Percentiles rank a stretch among this genome's conserved stretches.
Evolutionary conservation across 2,113 vertebrate genomes (phyloP).

Genomic region (Gorilla gorilla): DNA sequence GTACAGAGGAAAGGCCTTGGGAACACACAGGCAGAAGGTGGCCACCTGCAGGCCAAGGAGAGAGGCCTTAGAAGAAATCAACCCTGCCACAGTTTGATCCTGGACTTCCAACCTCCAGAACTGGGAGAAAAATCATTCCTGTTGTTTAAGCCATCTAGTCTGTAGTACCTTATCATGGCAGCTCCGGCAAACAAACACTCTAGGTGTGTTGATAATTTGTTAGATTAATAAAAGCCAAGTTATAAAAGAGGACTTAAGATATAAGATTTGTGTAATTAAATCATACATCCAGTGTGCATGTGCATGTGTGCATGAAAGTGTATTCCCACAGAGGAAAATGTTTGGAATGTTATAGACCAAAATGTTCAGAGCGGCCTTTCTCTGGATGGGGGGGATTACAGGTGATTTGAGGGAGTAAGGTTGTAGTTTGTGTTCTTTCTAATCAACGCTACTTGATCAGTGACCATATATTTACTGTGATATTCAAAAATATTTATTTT

Average conservation of each 20-base stretch:
- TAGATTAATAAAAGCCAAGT: not conserved
- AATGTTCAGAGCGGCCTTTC: not conserved
- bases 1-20: not conserved
- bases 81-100: too few species aligned
- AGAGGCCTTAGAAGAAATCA: not conserved
- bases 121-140: not conserved
- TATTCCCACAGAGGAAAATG: not conserved
- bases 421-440: too few species aligned
- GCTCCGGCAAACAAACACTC: not conserved
- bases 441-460: not conserved
- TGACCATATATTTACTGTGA: not conserved
- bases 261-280: not conserved
- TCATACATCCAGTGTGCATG: accelerated
- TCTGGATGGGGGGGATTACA: not conserved
- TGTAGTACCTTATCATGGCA: not conserved
- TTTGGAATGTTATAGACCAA: not conserved
- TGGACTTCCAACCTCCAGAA: not conserved
- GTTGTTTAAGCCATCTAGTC: not conserved
- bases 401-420: not conserved
- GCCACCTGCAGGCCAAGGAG: not conserved
- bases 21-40: not conserved
- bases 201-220: not conserved
- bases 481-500: not conserved
- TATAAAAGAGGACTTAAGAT: not conserved
- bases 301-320: not conserved